Evolutionary conservation across 2,113 vertebrate species (phyloP), one percentile per base, ranked within the genome.

Genomic region (Hiodon tergisus): DNA sequence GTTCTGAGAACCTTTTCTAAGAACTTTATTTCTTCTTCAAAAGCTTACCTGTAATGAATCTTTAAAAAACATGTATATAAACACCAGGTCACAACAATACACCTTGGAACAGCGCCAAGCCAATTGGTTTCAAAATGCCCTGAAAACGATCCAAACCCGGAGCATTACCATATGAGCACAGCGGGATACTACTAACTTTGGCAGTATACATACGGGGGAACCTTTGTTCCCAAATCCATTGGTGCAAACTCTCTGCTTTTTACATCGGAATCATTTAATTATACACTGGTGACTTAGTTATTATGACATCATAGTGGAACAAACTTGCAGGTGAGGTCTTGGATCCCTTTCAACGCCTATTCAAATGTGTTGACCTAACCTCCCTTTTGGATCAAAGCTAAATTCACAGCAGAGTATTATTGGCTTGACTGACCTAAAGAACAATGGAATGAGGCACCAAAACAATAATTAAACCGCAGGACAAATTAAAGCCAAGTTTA

Each of bases 91-190:
- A 79, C 81, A 74, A 83, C 79, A 57, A 82, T 83, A 78, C 79
- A 58, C 76, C 81, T 88, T 81, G 84, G 79, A 81, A 87, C 84
- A 82, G 84, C 84, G 84, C 67, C 73, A 53, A 59, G 79, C 80
- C 83, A 81, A 66, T 78, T 77, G 80, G 86, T 85, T 84, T 83
- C 58, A n/a, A 75, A 83, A 86, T 83, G 83, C 83, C 55, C 55
- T 75, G 6, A n/a, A 76, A 80, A 73, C 51, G 51, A 83, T 82
- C 31, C 31, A 31, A 31, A 31, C 31, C 31, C 31, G 76, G 71
- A 80, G 79, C 83, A 85, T 77, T 81, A 83, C 79, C 85, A 86
- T 82, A 86, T 83, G 86, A 83, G 58, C 84, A 72, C 86, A 84
- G 86, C 74, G 60, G 84, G 86, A 86, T 16, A 80, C 78, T 80